Evolutionary conservation across 2,113 vertebrate genomes (phyloP).

Genomic region (Delphinus delphis): DNA sequence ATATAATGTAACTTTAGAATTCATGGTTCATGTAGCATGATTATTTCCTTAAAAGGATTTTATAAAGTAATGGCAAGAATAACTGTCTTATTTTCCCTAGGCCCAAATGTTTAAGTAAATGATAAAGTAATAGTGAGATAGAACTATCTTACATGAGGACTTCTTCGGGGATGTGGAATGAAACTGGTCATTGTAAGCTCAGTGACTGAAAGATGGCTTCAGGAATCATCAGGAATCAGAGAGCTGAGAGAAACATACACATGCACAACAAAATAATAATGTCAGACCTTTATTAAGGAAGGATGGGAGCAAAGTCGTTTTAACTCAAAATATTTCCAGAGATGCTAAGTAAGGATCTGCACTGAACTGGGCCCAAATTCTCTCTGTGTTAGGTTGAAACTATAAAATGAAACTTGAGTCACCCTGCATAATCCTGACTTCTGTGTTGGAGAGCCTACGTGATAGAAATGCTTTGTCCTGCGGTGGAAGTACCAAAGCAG

Average conservation of each 20-base stretch:
- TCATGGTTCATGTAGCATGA: not conserved
- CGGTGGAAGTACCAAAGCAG: not conserved
- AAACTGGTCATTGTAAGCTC: not conserved
- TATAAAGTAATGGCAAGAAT: not conserved
- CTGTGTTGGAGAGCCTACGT: not conserved
- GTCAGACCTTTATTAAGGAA: not conserved
- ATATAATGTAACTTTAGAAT: not conserved
- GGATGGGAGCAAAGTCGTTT: not conserved
- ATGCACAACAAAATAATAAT: not conserved
- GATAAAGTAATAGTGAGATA: not conserved
- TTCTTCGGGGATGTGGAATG: not conserved
- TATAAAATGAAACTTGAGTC: not conserved
- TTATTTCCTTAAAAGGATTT: not conserved
- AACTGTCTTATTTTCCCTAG: not conserved
- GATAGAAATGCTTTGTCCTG: not conserved
- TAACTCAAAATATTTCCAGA: not conserved
- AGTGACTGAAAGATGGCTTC: not conserved
- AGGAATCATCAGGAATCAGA: not conserved
- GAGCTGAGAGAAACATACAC: not conserved
- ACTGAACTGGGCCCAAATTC: not conserved
- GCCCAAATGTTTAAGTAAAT: not conserved
- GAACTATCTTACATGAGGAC: not conserved
- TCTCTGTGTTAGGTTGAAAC: not conserved
- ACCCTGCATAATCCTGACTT: not conserved
- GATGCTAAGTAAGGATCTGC: not conserved